Percentiles rank a stretch among this genome's conserved stretches.
These are phyloP conservation scores for Melanotaenia trifasciata DNA, from an alignment of 2,797 vertebrate species.

Conservation along the genomic window DNA sequence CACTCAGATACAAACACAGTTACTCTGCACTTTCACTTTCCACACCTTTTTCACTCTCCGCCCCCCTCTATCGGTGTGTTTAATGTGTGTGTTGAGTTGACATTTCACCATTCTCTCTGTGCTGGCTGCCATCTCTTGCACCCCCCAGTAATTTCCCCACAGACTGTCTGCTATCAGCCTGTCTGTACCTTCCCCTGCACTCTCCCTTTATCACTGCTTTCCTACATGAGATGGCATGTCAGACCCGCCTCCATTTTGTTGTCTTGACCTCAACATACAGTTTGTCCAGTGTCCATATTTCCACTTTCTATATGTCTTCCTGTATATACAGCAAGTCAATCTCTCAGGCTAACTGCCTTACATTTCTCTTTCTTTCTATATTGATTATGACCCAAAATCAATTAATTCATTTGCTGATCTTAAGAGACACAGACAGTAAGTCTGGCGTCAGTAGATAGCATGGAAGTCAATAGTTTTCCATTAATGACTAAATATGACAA, in stretches of 20 bases:
- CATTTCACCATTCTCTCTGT: slow-evolving; percentile 66
- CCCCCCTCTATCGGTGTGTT: slow-evolving; percentile 30
- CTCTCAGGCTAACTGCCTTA: slow-evolving; percentile 4
- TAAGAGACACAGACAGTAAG: slow-evolving; percentile 59
- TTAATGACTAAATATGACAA: slow-evolving; percentile 51
- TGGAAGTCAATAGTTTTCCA: slow-evolving; percentile 48
- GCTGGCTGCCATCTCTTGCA: slow-evolving; percentile 45
- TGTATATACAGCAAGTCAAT: slow-evolving; percentile 28
- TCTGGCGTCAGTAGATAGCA: slow-evolving; percentile 49
- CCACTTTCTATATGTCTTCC: slow-evolving; percentile 2
- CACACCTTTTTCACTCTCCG: background rate
- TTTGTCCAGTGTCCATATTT: slow-evolving; percentile 41
- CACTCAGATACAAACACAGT: slow-evolving; percentile 24
- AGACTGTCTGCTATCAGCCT: slow-evolving; percentile 70
- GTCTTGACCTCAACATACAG: slow-evolving; percentile 58
- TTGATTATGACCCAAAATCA: slow-evolving; percentile 56
- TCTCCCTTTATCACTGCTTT: slow-evolving; percentile 55
- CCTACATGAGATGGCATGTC: slow-evolving; percentile 57
- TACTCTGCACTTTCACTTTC: slow-evolving; percentile 21
- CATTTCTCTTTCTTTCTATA: slow-evolving; percentile 39
- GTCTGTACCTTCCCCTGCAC: slow-evolving; percentile 43
- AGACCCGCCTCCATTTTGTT: slow-evolving; percentile 65
- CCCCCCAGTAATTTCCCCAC: slow-evolving; percentile 74
- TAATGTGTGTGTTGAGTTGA: slow-evolving; percentile 72
- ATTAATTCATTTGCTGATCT: slow-evolving; percentile 66